Evolutionary conservation across 2,113 vertebrate species (phyloP).

Genomic region (Cebidichthys violaceus): DNA sequence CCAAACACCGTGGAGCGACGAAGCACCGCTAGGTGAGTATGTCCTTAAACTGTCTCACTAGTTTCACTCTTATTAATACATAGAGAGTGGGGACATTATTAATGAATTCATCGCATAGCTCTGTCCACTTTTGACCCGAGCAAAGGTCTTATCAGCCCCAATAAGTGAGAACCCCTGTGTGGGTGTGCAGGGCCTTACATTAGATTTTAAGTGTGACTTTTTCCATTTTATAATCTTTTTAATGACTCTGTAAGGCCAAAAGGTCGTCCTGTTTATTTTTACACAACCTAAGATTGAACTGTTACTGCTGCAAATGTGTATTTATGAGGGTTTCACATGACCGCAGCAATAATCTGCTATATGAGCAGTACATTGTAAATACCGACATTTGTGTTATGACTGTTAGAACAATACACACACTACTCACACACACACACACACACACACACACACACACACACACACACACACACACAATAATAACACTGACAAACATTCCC

Average conservation of each 20-base stretch:
- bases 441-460: conserved; percentile 12
- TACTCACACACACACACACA: conserved; percentile 8
- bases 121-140: neutral
- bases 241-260: neutral
- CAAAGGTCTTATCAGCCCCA: neutral
- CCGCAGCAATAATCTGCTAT: neutral
- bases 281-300: neutral
- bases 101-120: neutral
- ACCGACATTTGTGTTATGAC: neutral
- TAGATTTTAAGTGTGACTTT: neutral
- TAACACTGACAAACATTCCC: neutral
- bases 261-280: neutral
- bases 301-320: neutral
- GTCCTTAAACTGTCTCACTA: neutral
- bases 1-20: conserved; percentile 5
- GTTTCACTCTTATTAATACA: neutral
- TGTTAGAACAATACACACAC: neutral
- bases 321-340: neutral
- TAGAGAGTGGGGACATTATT: neutral
- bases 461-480: conserved; percentile 5
- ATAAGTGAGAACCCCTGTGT: neutral
- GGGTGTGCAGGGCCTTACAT: neutral
- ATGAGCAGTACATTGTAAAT: neutral
- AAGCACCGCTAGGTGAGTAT: conserved; percentile 62
- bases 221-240: neutral